Conservation (phyloP, 2,113 vertebrate genomes). For the pig (Sus scrofa) region DNA sequence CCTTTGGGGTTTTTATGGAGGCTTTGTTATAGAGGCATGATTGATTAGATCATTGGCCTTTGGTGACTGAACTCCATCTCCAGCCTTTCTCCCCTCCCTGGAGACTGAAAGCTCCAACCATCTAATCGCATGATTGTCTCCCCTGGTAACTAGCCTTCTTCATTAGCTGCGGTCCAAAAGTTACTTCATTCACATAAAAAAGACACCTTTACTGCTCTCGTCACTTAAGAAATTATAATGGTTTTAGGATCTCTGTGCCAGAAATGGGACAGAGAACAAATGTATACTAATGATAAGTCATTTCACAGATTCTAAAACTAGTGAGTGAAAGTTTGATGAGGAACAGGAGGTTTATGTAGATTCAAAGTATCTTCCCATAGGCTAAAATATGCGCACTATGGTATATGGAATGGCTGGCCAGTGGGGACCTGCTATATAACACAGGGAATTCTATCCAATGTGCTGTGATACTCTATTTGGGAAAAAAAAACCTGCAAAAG, state of each 20-base stretch:
- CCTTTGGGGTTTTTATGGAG: background rate
- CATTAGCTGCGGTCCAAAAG: background rate
- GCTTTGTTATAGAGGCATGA: background rate
- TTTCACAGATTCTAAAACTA: background rate
- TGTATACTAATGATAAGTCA: background rate
- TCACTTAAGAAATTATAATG: background rate
- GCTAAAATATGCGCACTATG: no score
- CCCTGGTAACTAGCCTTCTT: background rate
- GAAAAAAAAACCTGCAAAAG: no score
- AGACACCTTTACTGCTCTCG: background rate
- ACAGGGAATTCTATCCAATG: no score
- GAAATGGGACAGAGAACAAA: constrained; percentile 2
- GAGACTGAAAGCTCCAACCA: background rate
- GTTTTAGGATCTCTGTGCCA: background rate
- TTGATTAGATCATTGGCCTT: background rate
- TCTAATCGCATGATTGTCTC: background rate
- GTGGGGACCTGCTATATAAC: no score
- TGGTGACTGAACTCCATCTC: background rate
- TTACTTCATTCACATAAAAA: background rate
- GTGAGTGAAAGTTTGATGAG: background rate
- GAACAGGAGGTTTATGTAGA: background rate
- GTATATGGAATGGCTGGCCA: no score
- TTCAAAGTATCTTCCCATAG: background rate
- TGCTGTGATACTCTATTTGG: no score
- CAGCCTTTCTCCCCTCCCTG: background rate